phyloP scores from a whole-genome alignment of 2,113 vertebrate species.

The Pterophyllum scalare region DNA sequence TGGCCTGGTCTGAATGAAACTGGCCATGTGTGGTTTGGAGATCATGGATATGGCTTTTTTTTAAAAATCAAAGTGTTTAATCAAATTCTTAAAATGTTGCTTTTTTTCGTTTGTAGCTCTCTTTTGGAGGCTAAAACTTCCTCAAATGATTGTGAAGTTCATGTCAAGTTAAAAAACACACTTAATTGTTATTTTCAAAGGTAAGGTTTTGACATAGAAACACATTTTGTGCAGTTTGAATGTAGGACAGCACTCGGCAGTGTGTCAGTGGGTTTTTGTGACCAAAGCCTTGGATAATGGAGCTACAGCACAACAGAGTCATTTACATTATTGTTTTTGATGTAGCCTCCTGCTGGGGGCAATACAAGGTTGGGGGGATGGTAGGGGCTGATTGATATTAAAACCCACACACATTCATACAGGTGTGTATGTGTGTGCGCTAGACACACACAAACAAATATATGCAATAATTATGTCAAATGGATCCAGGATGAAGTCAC shows the following conservation, averaged over 20 bases:
- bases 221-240: not conserved
- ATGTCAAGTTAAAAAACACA: not conserved
- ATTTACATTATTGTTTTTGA: conserved; percentile 56
- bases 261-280: conserved; percentile 25
- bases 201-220: not conserved
- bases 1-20: not conserved
- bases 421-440: conserved; percentile 10
- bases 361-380: not conserved
- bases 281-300: conserved; percentile 16
- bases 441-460: not conserved
- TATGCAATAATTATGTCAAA: conserved; percentile 21
- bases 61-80: no score
- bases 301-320: conserved; percentile 25
- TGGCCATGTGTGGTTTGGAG: not conserved
- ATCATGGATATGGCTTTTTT: no score
- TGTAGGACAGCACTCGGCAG: conserved; percentile 47
- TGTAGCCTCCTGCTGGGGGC: conserved; percentile 21
- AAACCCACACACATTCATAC: conserved; percentile 19
- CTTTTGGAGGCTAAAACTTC: not conserved
- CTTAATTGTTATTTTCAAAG: not conserved
- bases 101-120: not conserved
- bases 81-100: not conserved
- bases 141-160: not conserved
- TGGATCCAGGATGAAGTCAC: not conserved
- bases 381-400: conserved; percentile 59